Percentiles rank a stretch among this genome's conserved stretches.
phyloP scores from a whole-genome alignment of 2,888 invertebrate genomes.

The Formica aserva region DNA sequence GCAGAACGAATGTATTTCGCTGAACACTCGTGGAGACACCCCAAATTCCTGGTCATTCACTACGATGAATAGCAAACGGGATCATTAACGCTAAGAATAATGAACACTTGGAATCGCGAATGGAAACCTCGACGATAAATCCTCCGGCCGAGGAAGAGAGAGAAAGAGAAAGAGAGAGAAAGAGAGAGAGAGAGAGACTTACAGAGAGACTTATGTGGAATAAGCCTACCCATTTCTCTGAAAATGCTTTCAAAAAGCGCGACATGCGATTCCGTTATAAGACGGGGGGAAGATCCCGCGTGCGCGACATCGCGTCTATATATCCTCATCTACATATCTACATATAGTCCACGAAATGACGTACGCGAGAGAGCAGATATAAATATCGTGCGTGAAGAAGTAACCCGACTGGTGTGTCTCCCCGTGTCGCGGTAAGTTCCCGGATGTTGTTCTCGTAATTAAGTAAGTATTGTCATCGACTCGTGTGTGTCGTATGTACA shows the following conservation, averaged over 20 bases:
- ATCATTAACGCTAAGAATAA: conserved; percentile 43
- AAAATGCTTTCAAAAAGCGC: conserved; percentile 5
- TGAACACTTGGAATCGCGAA: conserved; percentile 51
- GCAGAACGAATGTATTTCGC: conserved; percentile 18
- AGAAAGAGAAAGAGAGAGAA: neutral
- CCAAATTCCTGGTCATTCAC: conserved; percentile 26
- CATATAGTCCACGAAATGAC: conserved; percentile 35
- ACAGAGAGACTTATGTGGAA: neutral
- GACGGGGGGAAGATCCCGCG: neutral
- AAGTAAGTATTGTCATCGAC: conserved; percentile 71
- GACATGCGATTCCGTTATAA: neutral
- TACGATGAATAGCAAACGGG: conserved; percentile 42
- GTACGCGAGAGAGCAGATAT: conserved; percentile 17
- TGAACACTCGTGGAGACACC: conserved; percentile 27
- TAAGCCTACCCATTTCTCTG: neutral
- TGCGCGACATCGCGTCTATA: neutral
- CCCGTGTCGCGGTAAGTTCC: neutral
- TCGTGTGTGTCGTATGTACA: conserved; percentile 53
- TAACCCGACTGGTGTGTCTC: neutral
- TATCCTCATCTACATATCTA: neutral
- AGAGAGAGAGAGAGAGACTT: neutral
- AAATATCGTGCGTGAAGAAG: conserved; percentile 14
- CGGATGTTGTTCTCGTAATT: conserved; percentile 21
- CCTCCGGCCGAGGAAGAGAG: conserved; percentile 8
- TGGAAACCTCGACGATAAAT: conserved; percentile 14